Conservation (phyloP, 2,888 invertebrate species). For the Tetramorium bicarinatum region DNA sequence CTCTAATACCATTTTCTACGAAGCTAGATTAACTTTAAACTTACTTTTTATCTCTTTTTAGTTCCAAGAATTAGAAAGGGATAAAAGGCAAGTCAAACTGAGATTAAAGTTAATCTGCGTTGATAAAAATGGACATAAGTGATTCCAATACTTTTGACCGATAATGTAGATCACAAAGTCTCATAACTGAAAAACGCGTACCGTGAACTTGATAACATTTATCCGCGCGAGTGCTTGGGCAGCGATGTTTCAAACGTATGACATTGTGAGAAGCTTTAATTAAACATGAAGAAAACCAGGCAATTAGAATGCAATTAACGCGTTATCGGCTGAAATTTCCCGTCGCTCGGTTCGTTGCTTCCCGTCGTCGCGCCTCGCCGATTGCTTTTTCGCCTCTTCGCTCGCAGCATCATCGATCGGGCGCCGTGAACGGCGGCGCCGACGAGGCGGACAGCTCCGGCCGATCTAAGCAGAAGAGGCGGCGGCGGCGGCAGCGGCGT, state of each 20-base stretch:
- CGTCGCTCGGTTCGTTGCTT: background rate
- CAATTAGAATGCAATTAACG: background rate
- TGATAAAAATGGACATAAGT: too few species aligned
- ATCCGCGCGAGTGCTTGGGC: background rate
- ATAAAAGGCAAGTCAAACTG: too few species aligned
- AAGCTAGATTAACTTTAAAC: too few species aligned
- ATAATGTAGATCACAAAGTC: background rate
- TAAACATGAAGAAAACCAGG: background rate
- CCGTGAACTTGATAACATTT: background rate
- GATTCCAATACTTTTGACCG: too few species aligned
- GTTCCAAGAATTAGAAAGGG: too few species aligned
- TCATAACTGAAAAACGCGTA: background rate
- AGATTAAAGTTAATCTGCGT: too few species aligned
- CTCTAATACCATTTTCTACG: too few species aligned
- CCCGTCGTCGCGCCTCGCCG: background rate
- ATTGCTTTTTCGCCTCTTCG: background rate
- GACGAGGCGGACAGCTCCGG: conserved; percentile 31
- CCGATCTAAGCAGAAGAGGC: conserved; percentile 57
- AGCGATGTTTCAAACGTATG: background rate
- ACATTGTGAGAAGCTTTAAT: background rate
- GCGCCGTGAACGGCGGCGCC: conserved; percentile 20
- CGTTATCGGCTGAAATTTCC: background rate
- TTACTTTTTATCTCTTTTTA: too few species aligned
- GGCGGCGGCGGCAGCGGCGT: conserved; percentile 9
- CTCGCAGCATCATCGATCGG: background rate